Percentiles rank a stretch among this genome's conserved stretches.
Evolutionary conservation across 2,888 invertebrate species (phyloP).

Genomic region (Litoditis marina): DNA sequence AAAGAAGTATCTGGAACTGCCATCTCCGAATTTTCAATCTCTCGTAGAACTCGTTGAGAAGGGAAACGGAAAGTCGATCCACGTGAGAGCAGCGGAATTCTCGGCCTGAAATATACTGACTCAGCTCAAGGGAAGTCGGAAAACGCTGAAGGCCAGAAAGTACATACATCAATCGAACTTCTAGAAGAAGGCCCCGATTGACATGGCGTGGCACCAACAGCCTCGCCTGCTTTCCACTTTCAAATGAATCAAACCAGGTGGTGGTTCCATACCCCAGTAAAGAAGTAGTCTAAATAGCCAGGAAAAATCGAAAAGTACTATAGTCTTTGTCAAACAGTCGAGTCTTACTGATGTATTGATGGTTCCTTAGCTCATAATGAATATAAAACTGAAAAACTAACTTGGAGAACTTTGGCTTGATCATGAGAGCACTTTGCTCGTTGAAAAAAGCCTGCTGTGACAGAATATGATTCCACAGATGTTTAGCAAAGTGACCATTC

Average conservation of each 20-base stretch:
- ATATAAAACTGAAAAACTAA: slow-evolving; percentile 12
- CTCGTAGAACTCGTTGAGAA: slow-evolving; percentile 48
- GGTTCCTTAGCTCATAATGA: background rate
- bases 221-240: no score
- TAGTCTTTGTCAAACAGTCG: no score
- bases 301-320: no score
- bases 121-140: background rate
- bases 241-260: no score
- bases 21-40: slow-evolving; percentile 38
- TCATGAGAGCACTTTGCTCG: slow-evolving; percentile 33
- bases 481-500: slow-evolving; percentile 84
- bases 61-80: slow-evolving; percentile 59
- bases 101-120: slow-evolving; percentile 32
- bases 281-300: no score
- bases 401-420: slow-evolving; percentile 56
- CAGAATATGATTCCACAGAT: slow-evolving; percentile 94
- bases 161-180: no score
- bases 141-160: no score
- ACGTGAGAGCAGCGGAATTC: slow-evolving; percentile 50
- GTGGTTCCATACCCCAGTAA: no score
- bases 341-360: no score
- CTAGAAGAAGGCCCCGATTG: no score
- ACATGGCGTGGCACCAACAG: no score
- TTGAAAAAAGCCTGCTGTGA: slow-evolving; percentile 97
- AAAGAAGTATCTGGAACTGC: slow-evolving; percentile 1